Evolutionary conservation across 2,888 invertebrate species (phyloP).

Genomic region (Hecatera dysodea): DNA sequence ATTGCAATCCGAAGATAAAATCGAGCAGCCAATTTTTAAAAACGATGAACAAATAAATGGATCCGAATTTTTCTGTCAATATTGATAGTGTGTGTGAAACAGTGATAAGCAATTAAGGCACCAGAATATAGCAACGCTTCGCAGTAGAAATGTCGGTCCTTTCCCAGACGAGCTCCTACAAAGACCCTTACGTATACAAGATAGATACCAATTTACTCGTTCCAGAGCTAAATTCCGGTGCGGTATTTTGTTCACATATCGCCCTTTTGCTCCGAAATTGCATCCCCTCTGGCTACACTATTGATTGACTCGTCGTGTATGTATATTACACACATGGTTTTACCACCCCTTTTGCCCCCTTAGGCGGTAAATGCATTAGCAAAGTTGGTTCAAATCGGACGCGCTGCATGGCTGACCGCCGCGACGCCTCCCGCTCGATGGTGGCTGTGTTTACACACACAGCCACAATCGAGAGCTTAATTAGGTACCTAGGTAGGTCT

Average conservation of each 20-base stretch:
- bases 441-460: background rate
- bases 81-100: background rate
- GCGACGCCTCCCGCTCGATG: constrained; percentile 11
- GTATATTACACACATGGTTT: constrained; percentile 24
- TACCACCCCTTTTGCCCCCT: constrained; percentile 43
- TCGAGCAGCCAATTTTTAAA: background rate
- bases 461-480: too few species aligned
- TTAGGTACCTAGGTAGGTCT: background rate
- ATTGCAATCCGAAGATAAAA: background rate
- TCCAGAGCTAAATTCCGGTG: background rate
- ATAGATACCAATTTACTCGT: constrained; percentile 11
- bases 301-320: constrained; percentile 44
- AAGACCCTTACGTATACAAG: background rate
- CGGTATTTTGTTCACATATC: constrained; percentile 29
- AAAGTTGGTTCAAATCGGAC: constrained; percentile 32
- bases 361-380: constrained; percentile 44
- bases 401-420: constrained; percentile 29
- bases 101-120: background rate
- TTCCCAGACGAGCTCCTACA: background rate
- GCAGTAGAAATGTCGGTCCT: background rate
- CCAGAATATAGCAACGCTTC: background rate
- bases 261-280: constrained; percentile 31
- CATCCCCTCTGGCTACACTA: constrained; percentile 33
- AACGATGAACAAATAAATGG: background rate
- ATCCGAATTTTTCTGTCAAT: background rate